Evolutionary conservation across 1,140 invertebrate species (phyloP).

Genomic region (Maconellicoccus hirsutus): DNA sequence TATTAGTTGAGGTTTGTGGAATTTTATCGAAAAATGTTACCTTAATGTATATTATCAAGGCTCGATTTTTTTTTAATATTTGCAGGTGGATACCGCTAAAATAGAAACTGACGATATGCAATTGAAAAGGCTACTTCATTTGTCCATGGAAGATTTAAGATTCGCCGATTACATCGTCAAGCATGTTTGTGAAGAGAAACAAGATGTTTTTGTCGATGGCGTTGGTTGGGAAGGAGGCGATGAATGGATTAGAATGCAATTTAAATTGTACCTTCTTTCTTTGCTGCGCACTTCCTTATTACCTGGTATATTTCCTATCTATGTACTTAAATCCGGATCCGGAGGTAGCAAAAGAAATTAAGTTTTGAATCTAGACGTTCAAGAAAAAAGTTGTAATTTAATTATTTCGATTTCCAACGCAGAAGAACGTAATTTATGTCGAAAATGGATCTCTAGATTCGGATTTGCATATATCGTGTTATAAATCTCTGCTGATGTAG

Average conservation of each 20-base stretch:
- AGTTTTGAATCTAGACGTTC: too few relatives aligned
- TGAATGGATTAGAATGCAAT: slow-evolving; percentile 92
- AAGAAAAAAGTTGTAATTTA: too few relatives aligned
- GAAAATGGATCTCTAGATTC: too few relatives aligned
- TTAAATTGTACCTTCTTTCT: slow-evolving; percentile 80
- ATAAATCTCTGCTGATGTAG: not conserved
- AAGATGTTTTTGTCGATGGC: slow-evolving; percentile 56
- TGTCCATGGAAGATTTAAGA: slow-evolving; percentile 89
- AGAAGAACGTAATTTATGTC: too few relatives aligned
- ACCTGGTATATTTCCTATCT: slow-evolving; percentile 41
- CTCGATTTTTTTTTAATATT: not conserved
- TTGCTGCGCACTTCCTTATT: slow-evolving; percentile 69
- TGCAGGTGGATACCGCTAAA: slow-evolving; percentile 55
- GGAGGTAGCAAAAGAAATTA: too few relatives aligned
- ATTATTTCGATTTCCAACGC: too few relatives aligned
- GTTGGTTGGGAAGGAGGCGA: slow-evolving; percentile 84
- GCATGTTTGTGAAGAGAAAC: slow-evolving; percentile 64
- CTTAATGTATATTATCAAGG: not conserved
- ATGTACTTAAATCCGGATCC: not conserved
- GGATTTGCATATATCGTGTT: not conserved
- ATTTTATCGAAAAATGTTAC: not conserved
- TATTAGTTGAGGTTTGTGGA: slow-evolving; percentile 66
- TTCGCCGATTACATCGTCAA: slow-evolving; percentile 89
- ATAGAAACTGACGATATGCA: slow-evolving; percentile 81
- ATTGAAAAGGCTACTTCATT: slow-evolving; percentile 64